Evolutionary conservation across 2,113 vertebrate genomes (phyloP).

Genomic region (Picathartes gymnocephalus): DNA sequence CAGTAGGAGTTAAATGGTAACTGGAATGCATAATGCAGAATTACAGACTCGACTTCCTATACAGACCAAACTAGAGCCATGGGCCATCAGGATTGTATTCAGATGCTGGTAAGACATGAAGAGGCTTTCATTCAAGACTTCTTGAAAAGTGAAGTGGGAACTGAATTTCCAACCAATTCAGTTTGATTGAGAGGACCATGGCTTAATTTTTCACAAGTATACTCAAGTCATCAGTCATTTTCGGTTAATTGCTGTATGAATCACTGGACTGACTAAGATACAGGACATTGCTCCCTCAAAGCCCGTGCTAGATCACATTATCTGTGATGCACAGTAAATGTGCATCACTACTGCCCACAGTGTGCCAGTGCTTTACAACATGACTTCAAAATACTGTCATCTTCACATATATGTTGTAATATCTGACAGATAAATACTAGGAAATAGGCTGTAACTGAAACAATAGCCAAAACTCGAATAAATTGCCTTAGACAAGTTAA

Average conservation of each 20-base stretch:
- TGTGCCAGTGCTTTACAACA: not conserved
- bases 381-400: not conserved
- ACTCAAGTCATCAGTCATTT: not conserved
- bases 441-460: not conserved
- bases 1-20: not conserved
- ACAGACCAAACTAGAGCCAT: not conserved
- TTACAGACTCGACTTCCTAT: not conserved
- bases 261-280: not conserved
- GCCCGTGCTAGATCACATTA: not conserved
- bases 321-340: not conserved
- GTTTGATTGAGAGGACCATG: not conserved
- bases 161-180: not conserved
- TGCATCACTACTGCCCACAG: not conserved
- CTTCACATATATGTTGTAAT: not conserved
- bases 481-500: not conserved
- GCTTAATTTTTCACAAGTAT: not conserved
- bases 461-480: not conserved
- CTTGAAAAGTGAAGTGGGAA: not conserved
- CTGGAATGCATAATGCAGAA: not conserved
- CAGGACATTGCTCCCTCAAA: not conserved
- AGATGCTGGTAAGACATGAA: not conserved
- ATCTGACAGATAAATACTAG: not conserved
- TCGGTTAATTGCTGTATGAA: not conserved
- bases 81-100: not conserved
- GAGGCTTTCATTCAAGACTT: not conserved